phyloP scores from a whole-genome alignment of 2,888 invertebrate species.

The Sicus ferrugineus region DNA sequence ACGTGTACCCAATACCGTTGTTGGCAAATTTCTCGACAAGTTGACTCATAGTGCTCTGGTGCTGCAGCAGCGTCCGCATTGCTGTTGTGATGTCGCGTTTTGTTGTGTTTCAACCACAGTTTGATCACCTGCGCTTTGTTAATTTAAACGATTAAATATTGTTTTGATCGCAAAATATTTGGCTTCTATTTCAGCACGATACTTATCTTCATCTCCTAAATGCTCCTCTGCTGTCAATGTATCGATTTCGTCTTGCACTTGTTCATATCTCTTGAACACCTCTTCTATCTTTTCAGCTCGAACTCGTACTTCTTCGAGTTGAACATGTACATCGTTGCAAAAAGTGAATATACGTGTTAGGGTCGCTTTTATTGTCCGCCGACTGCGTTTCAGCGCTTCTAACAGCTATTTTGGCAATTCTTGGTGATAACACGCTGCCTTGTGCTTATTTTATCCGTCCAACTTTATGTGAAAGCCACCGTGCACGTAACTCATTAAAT shows the following conservation, averaged over 20 bases:
- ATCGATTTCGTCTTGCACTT: conserved; percentile 31
- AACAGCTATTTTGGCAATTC: neutral
- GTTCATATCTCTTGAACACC: conserved; percentile 13
- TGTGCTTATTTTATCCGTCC: too few species aligned
- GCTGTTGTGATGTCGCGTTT: conserved; percentile 19
- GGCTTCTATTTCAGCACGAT: conserved; percentile 26
- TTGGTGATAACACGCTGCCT: too few species aligned
- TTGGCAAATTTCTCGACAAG: conserved; percentile 12
- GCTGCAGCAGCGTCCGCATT: conserved; percentile 23
- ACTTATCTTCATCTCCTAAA: conserved; percentile 16
- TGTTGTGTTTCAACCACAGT: neutral
- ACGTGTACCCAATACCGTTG: neutral
- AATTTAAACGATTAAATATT: neutral
- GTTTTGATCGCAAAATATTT: conserved; percentile 31
- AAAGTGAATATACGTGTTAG: conserved; percentile 3
- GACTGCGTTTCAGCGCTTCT: neutral
- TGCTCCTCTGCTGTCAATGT: conserved; percentile 1
- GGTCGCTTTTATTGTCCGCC: neutral
- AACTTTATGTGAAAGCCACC: too few species aligned
- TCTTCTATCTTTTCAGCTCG: conserved; percentile 26
- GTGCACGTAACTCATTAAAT: too few species aligned
- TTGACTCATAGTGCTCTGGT: conserved; percentile 21
- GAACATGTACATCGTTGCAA: neutral
- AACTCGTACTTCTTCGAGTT: conserved; percentile 17
- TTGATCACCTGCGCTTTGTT: neutral